A percentile compares a stretch with the other conserved stretches of the same genome.
These are phyloP conservation scores for Labeo calbasu DNA, from an alignment of 2,797 vertebrate species.

Conservation along the genomic window DNA sequence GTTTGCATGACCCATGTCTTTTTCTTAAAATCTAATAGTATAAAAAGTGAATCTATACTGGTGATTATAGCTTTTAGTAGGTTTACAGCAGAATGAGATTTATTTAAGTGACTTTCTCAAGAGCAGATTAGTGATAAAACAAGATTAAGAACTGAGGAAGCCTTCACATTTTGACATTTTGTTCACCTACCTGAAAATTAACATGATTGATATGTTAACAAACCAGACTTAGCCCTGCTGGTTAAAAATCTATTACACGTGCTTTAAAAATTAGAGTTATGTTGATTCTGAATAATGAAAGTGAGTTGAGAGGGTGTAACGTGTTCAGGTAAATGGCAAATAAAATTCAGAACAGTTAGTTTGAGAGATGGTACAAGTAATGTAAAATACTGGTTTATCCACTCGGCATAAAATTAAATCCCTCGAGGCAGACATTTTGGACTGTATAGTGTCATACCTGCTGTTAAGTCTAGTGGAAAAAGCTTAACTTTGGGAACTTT, in stretches of 20 bases:
- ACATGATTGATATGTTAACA: not conserved
- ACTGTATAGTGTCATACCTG: constrained; percentile 66
- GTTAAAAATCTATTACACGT: not conserved
- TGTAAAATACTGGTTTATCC: not conserved
- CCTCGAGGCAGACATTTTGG: constrained; percentile 27
- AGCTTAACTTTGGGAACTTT: constrained; percentile 64
- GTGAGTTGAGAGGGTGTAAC: not conserved
- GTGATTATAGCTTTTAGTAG: no score
- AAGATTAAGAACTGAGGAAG: not conserved
- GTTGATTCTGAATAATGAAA: not conserved
- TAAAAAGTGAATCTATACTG: not conserved
- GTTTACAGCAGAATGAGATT: not conserved
- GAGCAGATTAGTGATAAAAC: not conserved
- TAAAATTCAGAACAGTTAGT: not conserved
- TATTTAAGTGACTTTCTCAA: not conserved
- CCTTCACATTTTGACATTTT: not conserved
- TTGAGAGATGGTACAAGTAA: not conserved
- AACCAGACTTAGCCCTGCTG: not conserved
- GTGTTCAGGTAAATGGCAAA: not conserved
- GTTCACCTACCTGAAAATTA: not conserved
- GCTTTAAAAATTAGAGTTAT: not conserved
- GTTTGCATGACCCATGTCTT: not conserved
- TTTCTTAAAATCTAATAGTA: not conserved
- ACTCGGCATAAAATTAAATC: not conserved
- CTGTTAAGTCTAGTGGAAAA: constrained; percentile 72